phyloP scores from a whole-genome alignment of 2,113 vertebrate genomes.

The Pungitius pungitius region DNA sequence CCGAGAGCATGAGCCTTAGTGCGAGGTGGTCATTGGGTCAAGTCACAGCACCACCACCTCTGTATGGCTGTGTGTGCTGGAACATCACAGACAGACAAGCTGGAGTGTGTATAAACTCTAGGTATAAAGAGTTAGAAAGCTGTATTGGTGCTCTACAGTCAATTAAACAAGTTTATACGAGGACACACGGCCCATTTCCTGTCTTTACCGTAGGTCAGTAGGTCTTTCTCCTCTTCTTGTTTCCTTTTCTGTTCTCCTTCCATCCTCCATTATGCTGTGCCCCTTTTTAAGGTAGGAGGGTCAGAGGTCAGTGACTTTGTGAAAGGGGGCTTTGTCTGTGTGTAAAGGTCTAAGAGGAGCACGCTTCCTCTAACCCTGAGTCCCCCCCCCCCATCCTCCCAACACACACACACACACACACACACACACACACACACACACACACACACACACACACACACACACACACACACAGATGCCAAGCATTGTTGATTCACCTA shows the following conservation, averaged over 20 bases:
- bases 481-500: constrained; percentile 39
- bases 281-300: constrained; percentile 27
- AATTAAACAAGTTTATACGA: background rate
- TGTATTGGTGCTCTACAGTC: background rate
- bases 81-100: constrained; percentile 39
- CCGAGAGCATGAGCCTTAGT: constrained; percentile 14
- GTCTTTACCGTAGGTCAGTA: constrained; percentile 5
- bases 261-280: constrained; percentile 19
- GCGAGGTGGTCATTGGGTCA: constrained; percentile 46
- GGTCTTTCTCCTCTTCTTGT: background rate
- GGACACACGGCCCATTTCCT: background rate
- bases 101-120: too few relatives aligned
- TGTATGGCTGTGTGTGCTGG: constrained; percentile 42
- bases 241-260: background rate
- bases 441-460: constrained; percentile 4
- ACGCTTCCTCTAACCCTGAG: constrained; percentile 57
- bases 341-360: constrained; percentile 45
- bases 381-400: background rate
- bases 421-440: constrained; percentile 9
- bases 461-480: constrained; percentile 10
- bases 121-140: constrained; percentile 45
- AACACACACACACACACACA: constrained; percentile 2
- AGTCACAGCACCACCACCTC: constrained; percentile 19
- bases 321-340: constrained; percentile 61
- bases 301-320: constrained; percentile 54